phyloP scores from a whole-genome alignment of 2,797 vertebrate species.

The Falco novaeseelandiae region DNA sequence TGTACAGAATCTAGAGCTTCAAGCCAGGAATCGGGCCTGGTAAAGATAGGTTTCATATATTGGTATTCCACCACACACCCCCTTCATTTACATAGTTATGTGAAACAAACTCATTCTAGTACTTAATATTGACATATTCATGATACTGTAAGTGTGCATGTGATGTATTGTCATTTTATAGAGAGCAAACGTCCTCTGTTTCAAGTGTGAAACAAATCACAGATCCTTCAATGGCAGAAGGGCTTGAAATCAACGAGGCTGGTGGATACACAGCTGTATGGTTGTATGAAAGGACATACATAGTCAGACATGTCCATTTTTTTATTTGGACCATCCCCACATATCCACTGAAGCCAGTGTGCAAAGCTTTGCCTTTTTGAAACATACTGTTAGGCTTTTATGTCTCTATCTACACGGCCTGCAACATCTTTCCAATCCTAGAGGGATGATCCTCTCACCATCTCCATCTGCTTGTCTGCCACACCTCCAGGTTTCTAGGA shows the following conservation, averaged over 20 bases:
- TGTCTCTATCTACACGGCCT: not conserved
- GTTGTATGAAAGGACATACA: not conserved
- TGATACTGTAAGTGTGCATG: not conserved
- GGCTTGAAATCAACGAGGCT: not conserved
- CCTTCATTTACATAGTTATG: not conserved
- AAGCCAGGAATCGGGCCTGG: not conserved
- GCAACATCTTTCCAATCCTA: not conserved
- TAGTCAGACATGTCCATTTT: not conserved
- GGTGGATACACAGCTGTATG: not conserved
- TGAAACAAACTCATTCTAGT: not conserved
- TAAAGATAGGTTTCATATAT: not conserved
- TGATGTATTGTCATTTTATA: not conserved
- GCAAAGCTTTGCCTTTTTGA: not conserved
- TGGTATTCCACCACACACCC: not conserved
- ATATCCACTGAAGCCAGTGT: not conserved
- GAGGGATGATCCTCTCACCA: conserved; percentile 21
- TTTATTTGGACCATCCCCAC: not conserved
- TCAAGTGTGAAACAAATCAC: not conserved
- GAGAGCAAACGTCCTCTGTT: not conserved
- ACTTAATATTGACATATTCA: not conserved
- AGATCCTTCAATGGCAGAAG: not conserved
- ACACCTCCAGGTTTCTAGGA: conserved; percentile 48
- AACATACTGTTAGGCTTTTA: not conserved
- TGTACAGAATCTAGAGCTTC: not conserved
- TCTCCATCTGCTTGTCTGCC: conserved; percentile 53